A percentile compares a stretch with the other conserved stretches of the same genome.
phyloP scores from a whole-genome alignment of 2,888 invertebrate genomes.

The Drosophila atroscutellata region DNA sequence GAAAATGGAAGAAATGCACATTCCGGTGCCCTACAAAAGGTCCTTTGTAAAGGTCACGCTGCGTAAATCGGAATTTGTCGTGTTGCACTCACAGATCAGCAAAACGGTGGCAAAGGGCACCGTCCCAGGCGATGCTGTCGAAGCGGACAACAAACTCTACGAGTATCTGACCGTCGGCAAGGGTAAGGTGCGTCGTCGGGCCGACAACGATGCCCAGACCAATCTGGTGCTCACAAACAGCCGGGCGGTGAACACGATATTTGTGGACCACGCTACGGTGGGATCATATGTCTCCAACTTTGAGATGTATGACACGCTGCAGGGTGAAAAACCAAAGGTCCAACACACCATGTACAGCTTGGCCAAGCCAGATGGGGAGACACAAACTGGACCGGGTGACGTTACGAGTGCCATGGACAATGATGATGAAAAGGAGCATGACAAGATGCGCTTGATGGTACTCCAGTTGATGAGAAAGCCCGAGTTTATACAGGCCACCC shows the following conservation, averaged over 20 bases:
- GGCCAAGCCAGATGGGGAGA: neutral
- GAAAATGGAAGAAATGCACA: neutral
- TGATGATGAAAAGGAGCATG: conserved; percentile 58
- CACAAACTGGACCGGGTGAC: neutral
- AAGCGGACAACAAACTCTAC: conserved; percentile 88
- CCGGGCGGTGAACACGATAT: conserved; percentile 86
- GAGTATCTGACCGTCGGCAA: conserved; percentile 89
- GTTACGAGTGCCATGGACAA: conserved; percentile 11
- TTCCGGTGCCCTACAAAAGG: conserved; percentile 39
- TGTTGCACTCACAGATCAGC: conserved; percentile 88
- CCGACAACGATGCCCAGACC: conserved; percentile 90
- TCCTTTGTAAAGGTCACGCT: conserved; percentile 87
- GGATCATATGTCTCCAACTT: conserved; percentile 90
- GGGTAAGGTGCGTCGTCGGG: conserved; percentile 89
- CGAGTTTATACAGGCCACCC: conserved; percentile 87
- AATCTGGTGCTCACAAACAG: conserved; percentile 87
- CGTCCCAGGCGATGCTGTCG: conserved; percentile 86
- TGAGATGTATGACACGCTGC: conserved; percentile 91
- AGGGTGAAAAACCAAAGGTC: conserved; percentile 41
- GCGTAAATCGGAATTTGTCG: conserved; percentile 88
- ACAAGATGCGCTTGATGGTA: conserved; percentile 31
- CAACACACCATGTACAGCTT: neutral
- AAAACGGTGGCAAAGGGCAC: conserved; percentile 87
- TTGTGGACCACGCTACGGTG: conserved; percentile 82
- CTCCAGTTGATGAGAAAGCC: conserved; percentile 27